A percentile compares a stretch with the other conserved stretches of the same genome.
phyloP scores from a whole-genome alignment of 2,113 vertebrate genomes.

The Eretmochelys imbricata region DNA sequence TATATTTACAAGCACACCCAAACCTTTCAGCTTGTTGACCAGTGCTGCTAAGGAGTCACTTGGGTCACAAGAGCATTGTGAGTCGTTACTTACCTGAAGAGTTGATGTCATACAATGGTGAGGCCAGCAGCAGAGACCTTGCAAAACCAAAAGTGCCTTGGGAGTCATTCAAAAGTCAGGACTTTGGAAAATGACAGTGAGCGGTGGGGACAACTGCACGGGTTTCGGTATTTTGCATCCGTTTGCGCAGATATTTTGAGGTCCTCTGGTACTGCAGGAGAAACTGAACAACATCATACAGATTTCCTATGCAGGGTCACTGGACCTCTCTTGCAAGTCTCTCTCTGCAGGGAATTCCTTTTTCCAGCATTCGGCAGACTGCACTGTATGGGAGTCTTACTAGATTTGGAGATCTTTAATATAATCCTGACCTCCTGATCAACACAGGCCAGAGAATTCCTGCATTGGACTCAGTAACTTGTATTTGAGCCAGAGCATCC shows the following conservation, averaged over 20 bases:
- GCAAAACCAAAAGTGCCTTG: background rate
- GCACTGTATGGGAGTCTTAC: background rate
- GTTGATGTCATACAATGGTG: accelerated
- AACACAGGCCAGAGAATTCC: background rate
- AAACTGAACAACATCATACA: background rate
- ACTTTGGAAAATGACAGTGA: background rate
- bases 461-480: background rate
- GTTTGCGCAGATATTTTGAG: background rate
- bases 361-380: background rate
- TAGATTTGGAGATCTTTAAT: background rate
- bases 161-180: accelerated
- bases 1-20: background rate
- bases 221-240: background rate
- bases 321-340: background rate
- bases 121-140: background rate
- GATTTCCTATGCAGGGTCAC: background rate
- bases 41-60: accelerated
- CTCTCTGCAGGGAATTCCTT: background rate
- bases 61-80: background rate
- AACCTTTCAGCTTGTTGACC: background rate
- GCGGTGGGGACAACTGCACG: background rate
- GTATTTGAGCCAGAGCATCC: background rate
- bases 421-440: background rate
- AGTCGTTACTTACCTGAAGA: background rate
- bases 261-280: background rate